Conservation (phyloP, 2,888 invertebrate species). For the Drosophila demipolita region DNA sequence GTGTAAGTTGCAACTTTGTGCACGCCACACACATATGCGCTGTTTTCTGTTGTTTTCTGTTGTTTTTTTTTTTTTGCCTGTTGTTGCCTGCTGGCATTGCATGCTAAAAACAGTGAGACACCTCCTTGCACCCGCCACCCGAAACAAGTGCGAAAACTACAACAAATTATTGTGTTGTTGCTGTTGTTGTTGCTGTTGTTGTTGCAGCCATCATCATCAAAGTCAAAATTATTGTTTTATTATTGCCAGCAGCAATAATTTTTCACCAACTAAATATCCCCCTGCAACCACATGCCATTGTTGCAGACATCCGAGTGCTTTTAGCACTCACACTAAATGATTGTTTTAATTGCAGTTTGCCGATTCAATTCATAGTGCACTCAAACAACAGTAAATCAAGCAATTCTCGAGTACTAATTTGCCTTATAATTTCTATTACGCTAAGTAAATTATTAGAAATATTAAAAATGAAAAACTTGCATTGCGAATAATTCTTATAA, state of each 20-base stretch:
- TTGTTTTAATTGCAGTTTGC: conserved; percentile 43
- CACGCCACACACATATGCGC: conserved; percentile 65
- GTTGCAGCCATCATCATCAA: conserved; percentile 70
- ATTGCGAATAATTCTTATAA: neutral
- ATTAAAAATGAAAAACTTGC: neutral
- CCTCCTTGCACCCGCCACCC: neutral
- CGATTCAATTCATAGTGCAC: conserved; percentile 4
- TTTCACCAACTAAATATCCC: neutral
- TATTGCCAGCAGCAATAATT: conserved; percentile 52
- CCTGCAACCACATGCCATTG: neutral
- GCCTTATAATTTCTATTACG: neutral
- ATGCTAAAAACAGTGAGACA: conserved; percentile 35
- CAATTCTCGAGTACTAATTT: neutral
- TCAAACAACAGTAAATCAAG: conserved; percentile 5
- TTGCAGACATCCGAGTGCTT: conserved; percentile 21
- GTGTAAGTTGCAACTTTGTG: conserved; percentile 74
- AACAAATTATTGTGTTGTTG: conserved; percentile 40
- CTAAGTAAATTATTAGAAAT: too few relatives aligned
- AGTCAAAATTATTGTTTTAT: conserved; percentile 77
- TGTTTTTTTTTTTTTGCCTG: conserved; percentile 24
- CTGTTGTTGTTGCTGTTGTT: conserved; percentile 33
- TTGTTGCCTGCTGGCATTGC: conserved; percentile 25
- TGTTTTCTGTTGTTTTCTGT: conserved; percentile 28
- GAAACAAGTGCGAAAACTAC: conserved; percentile 60
- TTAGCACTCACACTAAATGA: conserved; percentile 30